Base-by-base conservation (phyloP, 2,888 invertebrate genomes). In the Drosophila cracens region DNA sequence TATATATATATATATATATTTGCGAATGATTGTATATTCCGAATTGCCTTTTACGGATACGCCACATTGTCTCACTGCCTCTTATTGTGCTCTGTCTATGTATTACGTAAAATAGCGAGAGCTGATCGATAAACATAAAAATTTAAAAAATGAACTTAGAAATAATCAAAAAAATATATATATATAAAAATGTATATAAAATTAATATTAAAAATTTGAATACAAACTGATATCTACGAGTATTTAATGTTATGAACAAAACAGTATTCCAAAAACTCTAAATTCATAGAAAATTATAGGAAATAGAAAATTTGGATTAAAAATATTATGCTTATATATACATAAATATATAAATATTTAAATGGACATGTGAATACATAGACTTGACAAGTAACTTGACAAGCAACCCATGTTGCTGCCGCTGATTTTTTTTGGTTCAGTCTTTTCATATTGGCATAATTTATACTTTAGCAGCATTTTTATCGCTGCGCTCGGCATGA, bases 401-500 rank as follows among this genome's bases (percentile, higher is more conserved):
- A 25, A 36, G 43, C 80, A n/a, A 33, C 76, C 54, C 76, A 70
- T 76, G 65, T 51, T 54, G 40, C 13, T 33, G 54, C 18, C 29
- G 27, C 34, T 58, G 18, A 49, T 52, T 49, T 64, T 31, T 56
- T 31, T 49, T 60, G 61, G 36, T 71, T 72, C 62, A 57, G 65
- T 64, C 84, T 83, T 86, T 84, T 79, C 74, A 79, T 88, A 80
- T 85, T 87, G 89, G 82, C 85, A 85, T 85, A 89, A 85, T 85
- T 85, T 85, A 85, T 85, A 85, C 89, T 80, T 87, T 89, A 80
- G 89, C 87, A 85, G 85, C 85, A 89, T 84, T 85, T 85, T 89
- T 85, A 85, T 85, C 89, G 85, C 89, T 86, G 89, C 82, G 87
- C 85, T 89, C 87, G 75, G 82, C 85, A 70, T 62, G 76, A 77